phyloP scores from a whole-genome alignment of 1,140 invertebrate species.

The Cardiocondyla obscurior region DNA sequence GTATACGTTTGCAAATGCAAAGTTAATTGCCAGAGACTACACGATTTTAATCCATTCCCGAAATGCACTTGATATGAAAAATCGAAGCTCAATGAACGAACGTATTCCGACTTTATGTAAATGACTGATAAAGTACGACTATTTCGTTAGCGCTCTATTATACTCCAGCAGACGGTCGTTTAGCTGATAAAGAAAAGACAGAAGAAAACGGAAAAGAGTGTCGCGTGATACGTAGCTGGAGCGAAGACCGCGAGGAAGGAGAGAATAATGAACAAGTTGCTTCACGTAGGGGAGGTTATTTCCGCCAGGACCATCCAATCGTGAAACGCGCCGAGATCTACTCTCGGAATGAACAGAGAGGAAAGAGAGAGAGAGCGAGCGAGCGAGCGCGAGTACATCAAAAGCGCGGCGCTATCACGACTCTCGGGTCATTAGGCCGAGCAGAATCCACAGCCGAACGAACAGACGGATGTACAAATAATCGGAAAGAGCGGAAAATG shows the following conservation, averaged over 20 bases:
- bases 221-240: constrained; percentile 13
- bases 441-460: constrained; percentile 24
- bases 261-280: not conserved
- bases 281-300: constrained; percentile 33
- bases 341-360: not conserved
- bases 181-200: constrained; percentile 22
- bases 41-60: not conserved
- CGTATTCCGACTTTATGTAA: not conserved
- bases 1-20: not conserved
- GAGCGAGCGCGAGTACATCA: not conserved
- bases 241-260: not conserved
- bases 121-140: not conserved
- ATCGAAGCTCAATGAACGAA: not conserved
- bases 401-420: constrained; percentile 12
- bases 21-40: not conserved
- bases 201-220: constrained; percentile 25
- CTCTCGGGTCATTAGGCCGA: constrained; percentile 46
- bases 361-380: not conserved
- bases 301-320: constrained; percentile 55
- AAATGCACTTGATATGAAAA: not conserved
- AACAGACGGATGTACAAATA: not conserved
- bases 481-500: constrained; percentile 45
- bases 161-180: not conserved
- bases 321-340: constrained; percentile 53
- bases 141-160: constrained; percentile 2